Base-by-base conservation (phyloP, 2,888 invertebrate species). In the Thumatha senex region DNA sequence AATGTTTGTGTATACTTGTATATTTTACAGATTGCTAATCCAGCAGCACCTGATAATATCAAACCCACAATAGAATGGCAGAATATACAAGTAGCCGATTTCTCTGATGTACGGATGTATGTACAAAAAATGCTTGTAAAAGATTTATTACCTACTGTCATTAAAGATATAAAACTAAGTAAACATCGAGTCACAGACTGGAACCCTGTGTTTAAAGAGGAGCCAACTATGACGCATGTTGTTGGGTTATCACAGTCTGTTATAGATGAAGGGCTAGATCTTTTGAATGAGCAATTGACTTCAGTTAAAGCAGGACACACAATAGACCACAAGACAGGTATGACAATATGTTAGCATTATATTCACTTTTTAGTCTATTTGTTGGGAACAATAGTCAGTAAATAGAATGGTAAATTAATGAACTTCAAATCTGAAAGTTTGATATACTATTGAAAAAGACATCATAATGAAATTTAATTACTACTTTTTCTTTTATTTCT, bases 61-160 rank as follows among this genome's bases (percentile, higher is more conserved):
- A 83, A 83, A 75, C 88, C 89, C 38, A 90, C 90, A 34, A 84
- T 82, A 50, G 92, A 94, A 70, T 96, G 96, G 96, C 95, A 96
- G 80, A 90, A 93, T 53, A 84, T 92, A 53, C 95, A 95, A 81
- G 84, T 95, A 1, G 92, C 93, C 8, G 93, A 95, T 65, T 96
- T 96, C 80, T 93, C 94, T 7, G 83, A 93, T 38, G 74, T 94
- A 2, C 89, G 95, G 70, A 83, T 93, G 74, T 93, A 93, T 47
- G 72, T 94, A 48, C 80, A 84, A 13, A 68, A 80, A n/a, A 63
- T 87, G 57, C 60, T 72, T 13, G 63, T 70, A 2, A 80, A 34
- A 46, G 61, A 80, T 24, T 33, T 58, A 30, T 80, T 78, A 73
- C 70, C 75, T 8, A 57, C 50, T 36, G 67, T 73, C 48, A 53